Conservation (phyloP, 2,888 invertebrate species). For the Andrena hattorfiana region DNA sequence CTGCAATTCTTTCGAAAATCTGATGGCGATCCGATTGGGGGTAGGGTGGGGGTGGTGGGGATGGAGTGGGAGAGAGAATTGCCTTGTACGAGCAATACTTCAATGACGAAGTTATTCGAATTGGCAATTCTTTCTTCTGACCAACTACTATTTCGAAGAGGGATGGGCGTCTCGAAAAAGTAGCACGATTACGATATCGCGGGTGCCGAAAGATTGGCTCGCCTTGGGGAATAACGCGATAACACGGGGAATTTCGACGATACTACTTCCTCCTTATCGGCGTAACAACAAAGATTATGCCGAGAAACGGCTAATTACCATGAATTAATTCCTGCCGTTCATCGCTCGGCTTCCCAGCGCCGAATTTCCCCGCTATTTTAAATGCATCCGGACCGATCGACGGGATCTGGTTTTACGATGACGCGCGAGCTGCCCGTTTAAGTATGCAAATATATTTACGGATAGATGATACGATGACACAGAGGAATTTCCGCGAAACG, state of each 20-base stretch:
- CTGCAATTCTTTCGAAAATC: too few relatives aligned
- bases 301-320: conserved; percentile 40
- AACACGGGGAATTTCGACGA: conserved; percentile 64
- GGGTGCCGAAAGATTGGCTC: conserved; percentile 62
- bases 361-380: background rate
- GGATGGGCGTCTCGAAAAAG: conserved; percentile 36
- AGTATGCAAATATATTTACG: conserved; percentile 27
- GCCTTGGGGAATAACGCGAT: conserved; percentile 63
- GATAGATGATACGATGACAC: conserved; percentile 47
- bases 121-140: background rate
- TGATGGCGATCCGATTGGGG: too few relatives aligned
- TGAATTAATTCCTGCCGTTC: conserved; percentile 12
- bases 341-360: background rate
- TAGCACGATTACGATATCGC: conserved; percentile 65
- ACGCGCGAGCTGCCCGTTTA: background rate
- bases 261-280: conserved; percentile 61
- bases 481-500: conserved; percentile 60
- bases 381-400: background rate
- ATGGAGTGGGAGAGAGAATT: too few relatives aligned
- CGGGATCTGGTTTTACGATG: background rate
- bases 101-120: too few relatives aligned
- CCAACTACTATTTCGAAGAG: conserved; percentile 3
- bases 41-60: too few relatives aligned
- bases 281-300: conserved; percentile 48
- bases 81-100: too few relatives aligned